Evolutionary conservation across 2,797 vertebrate genomes (phyloP).

Genomic region (Sebastiscus tertius): DNA sequence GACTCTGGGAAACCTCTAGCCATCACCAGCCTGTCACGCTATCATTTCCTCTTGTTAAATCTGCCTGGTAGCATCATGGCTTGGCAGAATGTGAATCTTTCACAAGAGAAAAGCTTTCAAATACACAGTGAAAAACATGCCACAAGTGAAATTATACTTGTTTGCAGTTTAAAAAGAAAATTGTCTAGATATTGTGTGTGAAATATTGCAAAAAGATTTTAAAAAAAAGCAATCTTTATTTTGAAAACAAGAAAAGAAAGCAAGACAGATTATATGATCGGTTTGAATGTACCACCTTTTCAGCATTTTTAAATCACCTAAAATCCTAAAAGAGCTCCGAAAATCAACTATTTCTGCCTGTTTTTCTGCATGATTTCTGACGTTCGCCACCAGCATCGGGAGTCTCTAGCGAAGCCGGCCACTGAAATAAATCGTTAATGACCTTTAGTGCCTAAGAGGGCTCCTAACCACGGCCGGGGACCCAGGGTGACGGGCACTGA

Average conservation of each 20-base stretch:
- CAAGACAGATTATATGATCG: not conserved
- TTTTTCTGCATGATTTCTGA: constrained; percentile 19
- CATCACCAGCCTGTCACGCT: constrained; percentile 9
- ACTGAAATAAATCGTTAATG: constrained; percentile 54
- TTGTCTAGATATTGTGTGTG: not conserved
- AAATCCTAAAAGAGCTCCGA: not conserved
- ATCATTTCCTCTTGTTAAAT: constrained; percentile 8
- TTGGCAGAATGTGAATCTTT: constrained; percentile 5
- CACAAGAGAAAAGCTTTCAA: not conserved
- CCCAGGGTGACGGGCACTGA: constrained; percentile 32
- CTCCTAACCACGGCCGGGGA: constrained; percentile 23
- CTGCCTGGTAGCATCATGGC: not conserved
- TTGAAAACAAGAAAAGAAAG: not conserved
- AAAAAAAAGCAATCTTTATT: not conserved
- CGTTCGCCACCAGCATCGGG: constrained; percentile 14
- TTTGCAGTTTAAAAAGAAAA: not conserved
- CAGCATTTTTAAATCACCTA: not conserved
- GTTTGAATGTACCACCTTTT: not conserved
- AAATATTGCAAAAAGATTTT: not conserved
- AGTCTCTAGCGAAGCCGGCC: constrained; percentile 24
- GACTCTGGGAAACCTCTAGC: constrained; percentile 18
- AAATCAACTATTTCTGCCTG: not conserved
- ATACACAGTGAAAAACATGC: not conserved
- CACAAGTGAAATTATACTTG: not conserved
- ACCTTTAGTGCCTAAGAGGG: constrained; percentile 48